Evolutionary conservation across 2,113 vertebrate species (phyloP), one percentile per base, ranked within the genome.

Genomic region (Vulpes lagopus): DNA sequence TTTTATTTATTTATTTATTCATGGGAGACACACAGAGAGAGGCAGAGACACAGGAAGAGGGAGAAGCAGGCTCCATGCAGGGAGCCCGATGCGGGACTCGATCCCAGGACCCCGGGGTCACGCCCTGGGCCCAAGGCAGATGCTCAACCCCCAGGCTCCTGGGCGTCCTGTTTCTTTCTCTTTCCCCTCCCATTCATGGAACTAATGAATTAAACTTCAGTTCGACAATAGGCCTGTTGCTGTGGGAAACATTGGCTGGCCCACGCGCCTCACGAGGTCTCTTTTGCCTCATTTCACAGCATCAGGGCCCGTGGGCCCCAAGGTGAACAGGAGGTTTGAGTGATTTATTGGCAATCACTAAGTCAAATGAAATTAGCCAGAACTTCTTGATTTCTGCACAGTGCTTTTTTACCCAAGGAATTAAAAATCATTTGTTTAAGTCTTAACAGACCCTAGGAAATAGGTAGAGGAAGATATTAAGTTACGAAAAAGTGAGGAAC

Each of bases 231-330:
- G 65, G 53, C 35, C 57, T 93, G 16, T 67, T 67, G 69, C 71
- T 79, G 53, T 88, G n/a, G 64, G 15, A 79, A 38, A 30, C 64
- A 85, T 0, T 91, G 89, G 19, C 22, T 95, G 90, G 49, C 79
- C 91, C 51, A 30, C 23, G 2, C 5, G 49, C 79, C 53, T 84
- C 67, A 69, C 12, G 73, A 11, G 69, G 59, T 89, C 71, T 0
- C 49, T 87, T 95, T 73, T 94, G 35, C 79, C 19, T 96, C 60
- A 49, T 95, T 97, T 84, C 23, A 85, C 96, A 80, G 74, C 64
- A 79, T 64, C 38, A 55, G 25, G 55, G 67, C 49, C 91, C 83
- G 89, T 86, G 87, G 74, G 89, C 3, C 19, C 20, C 65, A 91
- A 81, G 59, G 51, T 95, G 49, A 91, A 94, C 19, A 74, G 64